Evolutionary conservation across 2,797 vertebrate genomes (phyloP).

Genomic region (Gambelia wislizenii): DNA sequence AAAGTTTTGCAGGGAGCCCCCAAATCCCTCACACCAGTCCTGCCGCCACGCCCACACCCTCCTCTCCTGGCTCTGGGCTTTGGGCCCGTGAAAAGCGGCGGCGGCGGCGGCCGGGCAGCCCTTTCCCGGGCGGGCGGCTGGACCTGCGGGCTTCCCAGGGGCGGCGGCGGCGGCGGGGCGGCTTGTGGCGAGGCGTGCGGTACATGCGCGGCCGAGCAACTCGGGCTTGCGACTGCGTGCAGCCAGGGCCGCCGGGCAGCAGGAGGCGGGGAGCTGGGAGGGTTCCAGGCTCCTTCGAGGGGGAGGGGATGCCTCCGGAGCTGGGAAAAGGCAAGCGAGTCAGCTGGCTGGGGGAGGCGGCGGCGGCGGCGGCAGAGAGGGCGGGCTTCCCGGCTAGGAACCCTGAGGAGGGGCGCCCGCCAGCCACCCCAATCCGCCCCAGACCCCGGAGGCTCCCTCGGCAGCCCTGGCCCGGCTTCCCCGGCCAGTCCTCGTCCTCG

Average conservation of each 20-base stretch:
- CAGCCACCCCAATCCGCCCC: neutral
- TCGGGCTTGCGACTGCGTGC: slow-evolving; percentile 55
- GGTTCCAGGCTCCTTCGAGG: slow-evolving; percentile 63
- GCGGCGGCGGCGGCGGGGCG: neutral
- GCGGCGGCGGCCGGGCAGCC: neutral
- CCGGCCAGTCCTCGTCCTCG: neutral
- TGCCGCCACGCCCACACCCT: too few relatives aligned
- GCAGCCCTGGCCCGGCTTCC: too few relatives aligned
- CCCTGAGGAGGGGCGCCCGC: neutral
- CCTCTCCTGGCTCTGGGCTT: neutral
- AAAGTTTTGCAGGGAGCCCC: too few relatives aligned
- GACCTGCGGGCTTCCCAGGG: neutral
- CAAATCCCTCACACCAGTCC: too few relatives aligned
- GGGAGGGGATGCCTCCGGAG: slow-evolving; percentile 27
- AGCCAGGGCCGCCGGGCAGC: neutral
- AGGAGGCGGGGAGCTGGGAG: slow-evolving; percentile 54
- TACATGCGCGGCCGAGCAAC: slow-evolving; percentile 50
- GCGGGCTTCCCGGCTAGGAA: neutral
- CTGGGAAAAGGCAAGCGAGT: slow-evolving; percentile 25
- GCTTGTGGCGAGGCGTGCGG: slow-evolving; percentile 22
- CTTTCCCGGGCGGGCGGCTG: neutral
- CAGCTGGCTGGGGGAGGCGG: slow-evolving; percentile 44
- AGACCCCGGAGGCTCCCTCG: neutral
- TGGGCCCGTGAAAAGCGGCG: neutral
- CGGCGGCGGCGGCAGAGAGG: neutral